These are phyloP conservation scores for Mionectes olivaceus DNA, from an alignment of 2,797 vertebrate genomes.

Conservation along the genomic window DNA sequence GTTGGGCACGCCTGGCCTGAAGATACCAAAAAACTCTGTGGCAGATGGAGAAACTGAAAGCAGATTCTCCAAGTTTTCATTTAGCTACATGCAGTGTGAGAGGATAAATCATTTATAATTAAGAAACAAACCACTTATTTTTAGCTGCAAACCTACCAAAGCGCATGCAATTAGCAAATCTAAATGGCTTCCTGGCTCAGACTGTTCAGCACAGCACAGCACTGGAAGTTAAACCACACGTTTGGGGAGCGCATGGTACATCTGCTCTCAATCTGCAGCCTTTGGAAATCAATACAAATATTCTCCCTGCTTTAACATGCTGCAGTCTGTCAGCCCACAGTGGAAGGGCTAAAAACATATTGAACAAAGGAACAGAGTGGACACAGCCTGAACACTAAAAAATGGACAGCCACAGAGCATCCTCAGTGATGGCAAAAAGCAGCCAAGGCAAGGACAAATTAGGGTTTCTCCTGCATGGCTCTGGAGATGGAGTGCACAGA, in stretches of 20 bases:
- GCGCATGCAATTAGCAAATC: slow-evolving; percentile 67
- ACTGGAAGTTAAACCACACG: slow-evolving; percentile 68
- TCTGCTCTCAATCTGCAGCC: slow-evolving; percentile 78
- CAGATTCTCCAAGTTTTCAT: background rate
- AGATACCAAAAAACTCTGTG: background rate
- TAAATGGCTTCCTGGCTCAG: slow-evolving; percentile 70
- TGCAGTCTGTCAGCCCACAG: slow-evolving; percentile 30
- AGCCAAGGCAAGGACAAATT: background rate
- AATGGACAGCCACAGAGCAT: background rate
- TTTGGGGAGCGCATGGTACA: slow-evolving; percentile 55
- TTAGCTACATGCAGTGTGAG: background rate
- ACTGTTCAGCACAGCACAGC: slow-evolving; percentile 56
- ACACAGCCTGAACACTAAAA: background rate
- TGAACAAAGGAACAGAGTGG: background rate
- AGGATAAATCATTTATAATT: slow-evolving; percentile 46
- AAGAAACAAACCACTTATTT: slow-evolving; percentile 70
- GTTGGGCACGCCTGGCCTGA: background rate
- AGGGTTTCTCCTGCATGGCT: background rate
- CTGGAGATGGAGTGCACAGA: background rate
- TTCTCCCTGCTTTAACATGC: slow-evolving; percentile 65
- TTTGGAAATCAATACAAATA: slow-evolving; percentile 74
- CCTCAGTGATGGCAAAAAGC: background rate
- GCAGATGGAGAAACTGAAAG: background rate
- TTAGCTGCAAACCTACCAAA: slow-evolving; percentile 69
- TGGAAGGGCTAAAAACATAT: slow-evolving; percentile 25